A percentile compares a stretch with the other conserved stretches of the same genome.
These are phyloP conservation scores for Dendroctonus valens DNA, from an alignment of 1,140 invertebrate species.

Conservation along the genomic window DNA sequence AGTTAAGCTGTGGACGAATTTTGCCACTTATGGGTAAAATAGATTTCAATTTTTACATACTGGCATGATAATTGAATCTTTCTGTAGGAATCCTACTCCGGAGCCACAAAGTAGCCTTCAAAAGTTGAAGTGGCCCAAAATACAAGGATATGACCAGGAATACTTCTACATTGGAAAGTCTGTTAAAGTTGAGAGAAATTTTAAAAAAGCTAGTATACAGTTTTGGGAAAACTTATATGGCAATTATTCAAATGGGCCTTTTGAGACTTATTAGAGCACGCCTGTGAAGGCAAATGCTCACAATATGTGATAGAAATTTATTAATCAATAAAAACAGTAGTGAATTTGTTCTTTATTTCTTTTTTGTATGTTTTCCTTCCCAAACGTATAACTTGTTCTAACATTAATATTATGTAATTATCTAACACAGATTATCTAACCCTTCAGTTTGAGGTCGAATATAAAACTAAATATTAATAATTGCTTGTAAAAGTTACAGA, in stretches of 20 bases:
- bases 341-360: no score
- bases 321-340: no score
- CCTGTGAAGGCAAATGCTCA: no score
- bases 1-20: conserved; percentile 64
- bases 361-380: not conserved
- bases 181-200: conserved; percentile 2
- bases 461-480: no score
- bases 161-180: conserved; percentile 17
- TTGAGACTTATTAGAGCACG: conserved; percentile 3
- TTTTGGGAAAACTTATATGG: conserved; percentile 21
- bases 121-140: conserved; percentile 13
- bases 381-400: not conserved
- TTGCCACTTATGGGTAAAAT: conserved; percentile 57
- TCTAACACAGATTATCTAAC: not conserved
- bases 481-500: no score
- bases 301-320: no score
- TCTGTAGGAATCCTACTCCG: conserved; percentile 22
- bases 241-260: conserved; percentile 22
- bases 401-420: no score
- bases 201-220: conserved; percentile 12
- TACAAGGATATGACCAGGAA: not conserved
- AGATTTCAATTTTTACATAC: not conserved
- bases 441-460: not conserved
- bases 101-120: not conserved
- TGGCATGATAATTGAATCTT: not conserved